A percentile compares a stretch with the other conserved stretches of the same genome.
These are phyloP conservation scores for Vireo griseus DNA, from an alignment of 2,797 vertebrate species.

Conservation along the genomic window DNA sequence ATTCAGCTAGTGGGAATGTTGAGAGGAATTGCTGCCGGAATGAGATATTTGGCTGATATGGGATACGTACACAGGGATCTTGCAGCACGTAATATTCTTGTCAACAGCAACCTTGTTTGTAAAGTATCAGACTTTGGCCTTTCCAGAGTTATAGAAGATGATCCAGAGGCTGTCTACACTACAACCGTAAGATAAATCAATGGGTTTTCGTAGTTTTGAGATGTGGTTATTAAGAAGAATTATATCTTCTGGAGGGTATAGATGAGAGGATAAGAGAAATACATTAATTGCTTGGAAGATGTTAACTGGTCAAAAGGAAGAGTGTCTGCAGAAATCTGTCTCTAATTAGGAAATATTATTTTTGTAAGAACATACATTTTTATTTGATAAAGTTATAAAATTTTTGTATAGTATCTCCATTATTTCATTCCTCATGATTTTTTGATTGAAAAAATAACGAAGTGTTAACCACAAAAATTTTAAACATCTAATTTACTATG, in stretches of 20 bases:
- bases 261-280: not conserved
- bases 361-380: not conserved
- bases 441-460: not conserved
- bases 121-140: slow-evolving; percentile 99
- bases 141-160: slow-evolving; percentile 97
- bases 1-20: slow-evolving; percentile 98
- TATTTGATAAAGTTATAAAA: not conserved
- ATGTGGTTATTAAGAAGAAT: not conserved
- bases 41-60: slow-evolving; percentile 98
- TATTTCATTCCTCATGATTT: not conserved
- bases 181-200: slow-evolving; percentile 86
- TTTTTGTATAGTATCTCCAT: not conserved
- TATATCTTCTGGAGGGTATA: not conserved
- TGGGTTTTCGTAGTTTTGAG: not conserved
- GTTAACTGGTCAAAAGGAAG: not conserved
- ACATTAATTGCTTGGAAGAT: not conserved
- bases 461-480: not conserved
- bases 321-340: not conserved
- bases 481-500: not conserved
- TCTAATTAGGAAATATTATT: not conserved
- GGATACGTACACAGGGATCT: slow-evolving; percentile 98
- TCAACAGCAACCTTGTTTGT: slow-evolving; percentile 99
- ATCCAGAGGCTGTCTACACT: slow-evolving; percentile 97
- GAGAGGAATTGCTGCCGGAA: slow-evolving; percentile 94
- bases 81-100: slow-evolving; percentile 95